Percentiles rank a stretch among this genome's conserved stretches.
phyloP scores from a whole-genome alignment of 2,113 vertebrate species.

The Pseudopodoces humilis region DNA sequence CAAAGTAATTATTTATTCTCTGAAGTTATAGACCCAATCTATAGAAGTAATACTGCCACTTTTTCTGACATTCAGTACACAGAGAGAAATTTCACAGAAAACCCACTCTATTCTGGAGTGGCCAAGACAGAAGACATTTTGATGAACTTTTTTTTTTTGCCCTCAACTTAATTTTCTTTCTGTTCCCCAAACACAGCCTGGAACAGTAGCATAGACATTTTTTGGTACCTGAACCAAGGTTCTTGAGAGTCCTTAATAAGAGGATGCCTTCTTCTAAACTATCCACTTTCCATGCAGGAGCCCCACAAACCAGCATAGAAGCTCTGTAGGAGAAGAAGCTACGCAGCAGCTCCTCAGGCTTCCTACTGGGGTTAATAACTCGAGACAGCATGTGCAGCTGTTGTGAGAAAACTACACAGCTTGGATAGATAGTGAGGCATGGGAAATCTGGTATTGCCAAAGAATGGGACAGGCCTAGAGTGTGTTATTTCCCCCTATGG shows the following conservation, averaged over 20 bases:
- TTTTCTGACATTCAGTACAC: not conserved
- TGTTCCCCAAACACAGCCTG: not conserved
- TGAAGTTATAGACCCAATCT: not conserved
- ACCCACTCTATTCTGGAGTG: not conserved
- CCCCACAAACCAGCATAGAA: not conserved
- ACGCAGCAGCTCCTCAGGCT: not conserved
- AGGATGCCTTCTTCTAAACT: not conserved
- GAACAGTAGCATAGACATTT: not conserved
- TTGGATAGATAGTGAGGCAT: not conserved
- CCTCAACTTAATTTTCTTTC: not conserved
- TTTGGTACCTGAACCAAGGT: not conserved
- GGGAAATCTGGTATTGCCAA: constrained; percentile 6
- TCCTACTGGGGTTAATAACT: constrained; percentile 35
- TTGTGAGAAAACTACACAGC: not conserved
- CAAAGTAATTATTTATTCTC: not conserved
- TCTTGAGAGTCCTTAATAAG: not conserved
- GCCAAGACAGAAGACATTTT: not conserved
- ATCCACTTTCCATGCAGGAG: not conserved
- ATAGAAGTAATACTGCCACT: not conserved
- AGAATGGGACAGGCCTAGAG: not conserved
- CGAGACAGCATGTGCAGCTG: not conserved
- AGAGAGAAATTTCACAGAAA: not conserved
- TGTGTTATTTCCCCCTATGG: not conserved
- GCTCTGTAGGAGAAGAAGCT: not conserved
- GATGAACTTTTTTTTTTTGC: accelerated